Conservation (phyloP, 2,113 vertebrate species). For the Chiloscyllium plagiosum region DNA sequence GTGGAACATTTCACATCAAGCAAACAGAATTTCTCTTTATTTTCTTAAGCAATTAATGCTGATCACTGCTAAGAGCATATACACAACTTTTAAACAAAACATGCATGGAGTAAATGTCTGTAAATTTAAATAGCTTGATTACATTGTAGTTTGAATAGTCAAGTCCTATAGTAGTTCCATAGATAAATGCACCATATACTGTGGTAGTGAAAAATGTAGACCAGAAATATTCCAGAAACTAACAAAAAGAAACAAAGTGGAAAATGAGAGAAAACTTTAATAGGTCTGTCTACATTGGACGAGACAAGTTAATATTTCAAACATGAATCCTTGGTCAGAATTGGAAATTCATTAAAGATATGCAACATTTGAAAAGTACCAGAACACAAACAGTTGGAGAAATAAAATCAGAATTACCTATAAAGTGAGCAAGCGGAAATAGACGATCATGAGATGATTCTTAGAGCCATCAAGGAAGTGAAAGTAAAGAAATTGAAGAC, state of each 20-base stretch:
- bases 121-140: neutral
- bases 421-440: neutral
- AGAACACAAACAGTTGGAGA: neutral
- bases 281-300: neutral
- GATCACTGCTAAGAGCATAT: neutral
- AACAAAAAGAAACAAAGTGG: neutral
- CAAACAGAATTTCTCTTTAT: neutral
- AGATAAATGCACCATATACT: neutral
- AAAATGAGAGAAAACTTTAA: neutral
- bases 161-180: neutral
- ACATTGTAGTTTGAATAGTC: neutral
- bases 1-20: neutral
- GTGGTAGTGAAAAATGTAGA: neutral
- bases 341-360: neutral
- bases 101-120: neutral
- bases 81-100: neutral
- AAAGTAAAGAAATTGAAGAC: neutral
- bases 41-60: neutral
- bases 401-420: neutral
- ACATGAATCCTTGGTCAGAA: neutral
- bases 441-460: neutral
- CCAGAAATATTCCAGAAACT: neutral
- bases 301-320: neutral
- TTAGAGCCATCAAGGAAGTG: neutral
- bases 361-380: neutral